These are phyloP conservation scores for Ladona fulva DNA, from an alignment of 1,140 invertebrate genomes.

Conservation along the genomic window DNA sequence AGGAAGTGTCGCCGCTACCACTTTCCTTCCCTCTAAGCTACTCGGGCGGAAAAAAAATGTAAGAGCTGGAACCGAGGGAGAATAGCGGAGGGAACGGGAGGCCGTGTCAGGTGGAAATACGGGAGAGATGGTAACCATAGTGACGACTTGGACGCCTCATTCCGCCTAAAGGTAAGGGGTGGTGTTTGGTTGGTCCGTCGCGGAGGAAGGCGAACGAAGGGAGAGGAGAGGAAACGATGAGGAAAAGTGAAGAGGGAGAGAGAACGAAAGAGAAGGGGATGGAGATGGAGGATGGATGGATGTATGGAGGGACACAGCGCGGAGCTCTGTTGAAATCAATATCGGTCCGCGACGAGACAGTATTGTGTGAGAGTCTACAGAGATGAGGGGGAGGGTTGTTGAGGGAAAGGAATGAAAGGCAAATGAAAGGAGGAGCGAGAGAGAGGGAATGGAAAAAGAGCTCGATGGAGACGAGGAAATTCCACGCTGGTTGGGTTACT, in stretches of 20 bases:
- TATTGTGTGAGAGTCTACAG: conserved; percentile 9
- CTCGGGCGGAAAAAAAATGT: not conserved
- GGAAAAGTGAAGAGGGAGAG: not conserved
- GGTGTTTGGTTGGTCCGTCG: not conserved
- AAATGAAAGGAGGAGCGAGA: not conserved
- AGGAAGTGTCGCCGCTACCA: not conserved
- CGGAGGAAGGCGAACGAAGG: not conserved
- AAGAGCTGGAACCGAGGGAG: not conserved
- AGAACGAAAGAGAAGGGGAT: not conserved
- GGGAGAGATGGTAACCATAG: not conserved
- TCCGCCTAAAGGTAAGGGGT: conserved; percentile 8
- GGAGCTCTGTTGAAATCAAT: conserved; percentile 1
- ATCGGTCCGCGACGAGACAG: conserved; percentile 5
- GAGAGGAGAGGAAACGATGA: not conserved
- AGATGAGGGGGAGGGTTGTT: not conserved
- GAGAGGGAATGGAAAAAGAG: not conserved
- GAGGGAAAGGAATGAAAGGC: not conserved
- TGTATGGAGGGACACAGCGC: not conserved
- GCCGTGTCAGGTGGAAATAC: not conserved
- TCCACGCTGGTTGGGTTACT: not conserved
- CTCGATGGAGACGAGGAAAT: not conserved
- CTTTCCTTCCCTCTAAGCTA: not conserved
- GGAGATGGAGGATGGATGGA: not conserved
- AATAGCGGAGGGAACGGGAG: not conserved
- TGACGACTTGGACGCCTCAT: not conserved